Conservation (phyloP, 1,140 invertebrate species). For the Choristoneura fumiferana region DNA sequence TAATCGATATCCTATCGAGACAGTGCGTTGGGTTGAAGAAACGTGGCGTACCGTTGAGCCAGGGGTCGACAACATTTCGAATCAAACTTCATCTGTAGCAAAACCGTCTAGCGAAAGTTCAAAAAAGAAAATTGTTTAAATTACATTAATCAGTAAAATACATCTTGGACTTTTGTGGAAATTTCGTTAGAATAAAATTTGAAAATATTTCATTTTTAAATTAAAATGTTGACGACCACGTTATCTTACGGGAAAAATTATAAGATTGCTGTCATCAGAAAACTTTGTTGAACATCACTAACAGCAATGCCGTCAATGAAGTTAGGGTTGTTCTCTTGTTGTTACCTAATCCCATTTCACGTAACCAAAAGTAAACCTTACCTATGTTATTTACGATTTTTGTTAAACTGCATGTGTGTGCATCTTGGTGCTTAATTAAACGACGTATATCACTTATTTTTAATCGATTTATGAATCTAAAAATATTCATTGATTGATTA, state of each 20-base stretch:
- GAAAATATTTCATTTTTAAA: no score
- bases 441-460: no score
- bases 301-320: neutral
- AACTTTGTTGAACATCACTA: constrained; percentile 38
- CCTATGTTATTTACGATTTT: no score
- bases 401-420: no score
- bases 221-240: constrained; percentile 31
- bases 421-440: no score
- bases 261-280: constrained; percentile 48
- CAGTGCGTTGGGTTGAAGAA: constrained; percentile 37
- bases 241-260: constrained; percentile 21
- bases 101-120: neutral
- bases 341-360: neutral
- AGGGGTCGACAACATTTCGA: constrained; percentile 35
- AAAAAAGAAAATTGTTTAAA: neutral
- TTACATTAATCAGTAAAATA: neutral
- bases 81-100: no score
- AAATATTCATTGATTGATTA: no score
- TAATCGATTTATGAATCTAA: no score
- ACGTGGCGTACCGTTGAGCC: constrained; percentile 28
- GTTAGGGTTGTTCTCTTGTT: neutral
- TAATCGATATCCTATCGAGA: constrained; percentile 38
- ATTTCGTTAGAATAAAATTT: neutral
- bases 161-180: neutral
- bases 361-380: no score